Base-by-base conservation (phyloP, 1,140 invertebrate species). In the Eumaeus atala region DNA sequence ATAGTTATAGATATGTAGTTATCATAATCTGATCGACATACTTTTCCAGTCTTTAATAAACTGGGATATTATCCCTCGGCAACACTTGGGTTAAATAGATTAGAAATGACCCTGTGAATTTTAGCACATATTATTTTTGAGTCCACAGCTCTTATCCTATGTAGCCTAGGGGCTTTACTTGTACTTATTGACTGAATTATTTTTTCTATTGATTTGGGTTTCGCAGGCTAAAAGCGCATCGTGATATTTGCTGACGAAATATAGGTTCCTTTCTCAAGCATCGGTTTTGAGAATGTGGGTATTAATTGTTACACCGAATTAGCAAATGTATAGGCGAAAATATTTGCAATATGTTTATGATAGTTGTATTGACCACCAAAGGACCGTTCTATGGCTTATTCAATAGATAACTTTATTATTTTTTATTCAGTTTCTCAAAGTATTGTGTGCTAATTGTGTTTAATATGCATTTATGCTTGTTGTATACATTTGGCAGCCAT, bases 1-100 rank as follows among this genome's bases (percentile, higher is more conserved):
- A 65, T 62, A 11, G 62, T 63, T 48, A 68, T 63, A 9, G 58
- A 60, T 34, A 60, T 61, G 37, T 62, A 68, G 28, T 67, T 68
- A 9, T 48, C 28, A 44, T 51, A 62, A 12, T 56, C 42, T 11
- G 6, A 9, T 1, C 8, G 11, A 6, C 36, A 34, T 7, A 56
- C 58, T 44, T 66, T 63, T 58, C 56, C 56, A 17, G 14, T 62
- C 52, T 62, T 62, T 21, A 58, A 37, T 34, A 34, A 9, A 10
- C 8, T 1, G 3, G 60, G 53, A 36, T 62, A 62, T 38, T 49
- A 48, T 5, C 56, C 52, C n/a, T 33, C 52, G 3, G 2, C 18
- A 16, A 62, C 12, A 44, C 60, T 51, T n/a, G 37, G 6, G 34
- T 67, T 67, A 38, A 67, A 64, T 40, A 67, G 34, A 3, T 57